phyloP scores from a whole-genome alignment of 2,888 invertebrate genomes.

The Tachina grossa region DNA sequence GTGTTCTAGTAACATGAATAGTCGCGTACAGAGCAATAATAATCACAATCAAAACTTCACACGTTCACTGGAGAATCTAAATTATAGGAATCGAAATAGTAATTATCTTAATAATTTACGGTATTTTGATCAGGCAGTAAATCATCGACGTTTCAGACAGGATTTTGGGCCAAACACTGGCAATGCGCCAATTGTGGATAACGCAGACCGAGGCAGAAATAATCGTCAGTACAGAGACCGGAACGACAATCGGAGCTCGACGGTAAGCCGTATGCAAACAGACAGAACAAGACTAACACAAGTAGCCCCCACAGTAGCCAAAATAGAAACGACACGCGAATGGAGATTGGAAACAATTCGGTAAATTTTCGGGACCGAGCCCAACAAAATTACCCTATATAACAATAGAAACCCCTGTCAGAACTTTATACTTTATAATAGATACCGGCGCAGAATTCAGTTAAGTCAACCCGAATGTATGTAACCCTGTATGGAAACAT shows the following conservation, averaged over 20 bases:
- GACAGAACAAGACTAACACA: background rate
- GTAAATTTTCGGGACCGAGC: background rate
- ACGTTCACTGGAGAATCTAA: background rate
- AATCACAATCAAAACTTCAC: background rate
- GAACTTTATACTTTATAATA: conserved; percentile 1
- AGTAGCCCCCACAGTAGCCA: background rate
- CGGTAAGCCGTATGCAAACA: conserved; percentile 15
- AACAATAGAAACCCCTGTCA: conserved; percentile 6
- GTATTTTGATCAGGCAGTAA: too few species aligned
- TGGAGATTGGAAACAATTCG: conserved; percentile 5
- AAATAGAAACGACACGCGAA: background rate
- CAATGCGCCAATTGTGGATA: background rate
- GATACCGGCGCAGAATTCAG: conserved; percentile 14
- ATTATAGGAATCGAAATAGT: conserved; percentile 2
- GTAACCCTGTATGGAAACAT: conserved; percentile 7
- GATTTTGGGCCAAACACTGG: too few species aligned
- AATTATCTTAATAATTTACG: background rate
- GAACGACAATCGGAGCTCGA: background rate
- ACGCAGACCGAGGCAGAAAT: background rate
- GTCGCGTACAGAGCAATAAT: background rate
- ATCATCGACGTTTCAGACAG: too few species aligned
- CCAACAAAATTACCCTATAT: conserved; percentile 11
- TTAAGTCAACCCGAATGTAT: background rate
- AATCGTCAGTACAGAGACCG: background rate
- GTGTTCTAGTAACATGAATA: background rate